Percentiles rank a stretch among this genome's conserved stretches.
These are phyloP conservation scores for Oryzias curvinotus DNA, from an alignment of 2,113 vertebrate genomes.

Conservation along the genomic window DNA sequence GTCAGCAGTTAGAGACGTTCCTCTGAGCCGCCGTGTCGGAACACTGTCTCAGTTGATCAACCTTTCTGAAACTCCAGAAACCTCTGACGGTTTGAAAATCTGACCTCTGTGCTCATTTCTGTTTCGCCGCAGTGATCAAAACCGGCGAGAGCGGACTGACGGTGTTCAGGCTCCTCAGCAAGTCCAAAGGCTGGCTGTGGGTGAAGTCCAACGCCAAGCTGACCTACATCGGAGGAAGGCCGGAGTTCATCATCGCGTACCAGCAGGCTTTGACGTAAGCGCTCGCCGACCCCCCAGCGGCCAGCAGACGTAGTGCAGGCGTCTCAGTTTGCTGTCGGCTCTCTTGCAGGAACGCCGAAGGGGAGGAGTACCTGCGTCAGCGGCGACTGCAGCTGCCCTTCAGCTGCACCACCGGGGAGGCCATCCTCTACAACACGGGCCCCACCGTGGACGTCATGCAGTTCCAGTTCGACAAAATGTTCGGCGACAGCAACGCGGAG, in stretches of 20 bases:
- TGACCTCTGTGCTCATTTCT: not conserved
- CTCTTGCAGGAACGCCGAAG: conserved; percentile 77
- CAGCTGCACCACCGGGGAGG: conserved; percentile 79
- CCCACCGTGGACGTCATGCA: conserved; percentile 58
- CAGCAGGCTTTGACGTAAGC: conserved; percentile 82
- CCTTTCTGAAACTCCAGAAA: no score
- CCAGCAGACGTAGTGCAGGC: not conserved
- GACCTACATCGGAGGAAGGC: conserved; percentile 77
- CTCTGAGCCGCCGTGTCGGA: no score
- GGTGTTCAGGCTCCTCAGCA: conserved; percentile 81
- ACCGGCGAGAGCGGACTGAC: conserved; percentile 79
- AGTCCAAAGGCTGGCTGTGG: conserved; percentile 80
- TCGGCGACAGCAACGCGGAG: not conserved
- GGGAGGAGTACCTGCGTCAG: conserved; percentile 79
- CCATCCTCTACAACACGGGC: conserved; percentile 69
- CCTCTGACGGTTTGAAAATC: no score
- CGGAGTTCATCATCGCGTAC: conserved; percentile 78
- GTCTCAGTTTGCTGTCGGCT: not conserved
- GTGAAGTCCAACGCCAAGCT: conserved; percentile 81
- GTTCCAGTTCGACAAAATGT: conserved; percentile 53
- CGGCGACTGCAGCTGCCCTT: conserved; percentile 79
- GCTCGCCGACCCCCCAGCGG: not conserved
- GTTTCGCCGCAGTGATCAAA: conserved; percentile 77
- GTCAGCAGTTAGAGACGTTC: no score
- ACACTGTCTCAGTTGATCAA: no score